Base-by-base conservation (phyloP, 2,113 vertebrate genomes). In the Saccopteryx bilineata region DNA sequence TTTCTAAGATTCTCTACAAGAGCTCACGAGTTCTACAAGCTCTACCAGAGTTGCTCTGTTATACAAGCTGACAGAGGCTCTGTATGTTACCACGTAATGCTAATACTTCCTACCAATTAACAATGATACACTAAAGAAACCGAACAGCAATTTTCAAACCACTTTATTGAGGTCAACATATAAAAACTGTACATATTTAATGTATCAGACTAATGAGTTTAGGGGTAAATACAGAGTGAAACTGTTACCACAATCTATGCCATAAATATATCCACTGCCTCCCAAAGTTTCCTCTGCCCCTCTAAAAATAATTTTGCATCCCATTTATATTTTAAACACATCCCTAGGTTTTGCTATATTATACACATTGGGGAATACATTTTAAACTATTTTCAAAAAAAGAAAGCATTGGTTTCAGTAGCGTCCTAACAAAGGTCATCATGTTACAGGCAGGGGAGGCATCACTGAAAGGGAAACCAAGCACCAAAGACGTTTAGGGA, bases 391-490 rank as follows among this genome's bases (percentile, higher is more conserved):
- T 74, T 91, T 90, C 91, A 60, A 66, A 18, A 81, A 85, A 74
- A 68, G 60, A 85, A 89, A 71, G 83, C 0, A 31, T 95, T 96
- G 75, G 19, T 46, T 84, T 88, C 68, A 92, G 61, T 79, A 74
- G 31, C 50, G 75, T 72, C 46, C 63, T 87, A 54, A 91, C 89
- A 91, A 89, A 88, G 18, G 11, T 74, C 85, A 76, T 60, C 21
- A 76, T 69, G 66, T 39, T 54, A 52, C 9, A 72, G 39, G 17
- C 56, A 91, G 21, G 74, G 28, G 80, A 94, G 71, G 58, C 82
- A 95, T 89, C 86, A 80, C 66, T 91, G 78, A 97, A 97, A 94
- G 58, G 96, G 95, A 97, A 79, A 72, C 52, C 56, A 8, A 92
- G 9, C 92, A 95, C 78, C 87, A 97, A 90, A 97, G 52, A 26